Evolutionary conservation across 2,888 invertebrate genomes (phyloP), one percentile per base, ranked within the genome.

Genomic region (Melanchra persicariae): DNA sequence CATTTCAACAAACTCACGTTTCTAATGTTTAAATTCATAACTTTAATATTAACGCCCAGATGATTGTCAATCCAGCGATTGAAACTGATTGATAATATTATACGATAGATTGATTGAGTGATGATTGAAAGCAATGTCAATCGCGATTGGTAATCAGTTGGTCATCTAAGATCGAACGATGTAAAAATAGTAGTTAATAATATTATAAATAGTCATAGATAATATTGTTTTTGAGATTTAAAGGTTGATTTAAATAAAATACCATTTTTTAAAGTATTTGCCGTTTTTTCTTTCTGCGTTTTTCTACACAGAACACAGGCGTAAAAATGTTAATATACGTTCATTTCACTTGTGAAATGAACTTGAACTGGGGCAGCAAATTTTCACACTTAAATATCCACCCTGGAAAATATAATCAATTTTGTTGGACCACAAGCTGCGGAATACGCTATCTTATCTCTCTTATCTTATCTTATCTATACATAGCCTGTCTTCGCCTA

Each of bases 161-260:
- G 57, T 57, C 3, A 30, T 19, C 15, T 82, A 82, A 69, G 73
- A 70, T 64, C 49, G 54, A 71, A 69, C 26, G 45, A 74, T 84
- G 84, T 81, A 79, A 84, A 84, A 78, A 79, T 74, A 67, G 74
- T 74, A 86, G 79, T 70, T 81, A 68, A 74, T 70, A 2, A 73
- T 68, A 74, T 68, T 74, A 82, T 76, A 85, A 85, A 84, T 85
- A 70, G 82, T 80, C 70, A 76, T 82, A 85, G 81, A 82, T 87
- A 76, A 78, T 76, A 88, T 91, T 90, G 91, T 91, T 93, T 92
- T 88, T 87, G 83, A 89, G 83, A 88, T 88, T 87, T 79, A 79
- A 91, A 91, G 79, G 85, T 91, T 92, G 85, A 89, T 91, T 92
- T 89, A 85, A 92, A 91, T 91, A 92, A 93, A 90, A 87, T 77